Evolutionary conservation across 2,888 invertebrate species (phyloP).

Genomic region (Aphrophora alni): DNA sequence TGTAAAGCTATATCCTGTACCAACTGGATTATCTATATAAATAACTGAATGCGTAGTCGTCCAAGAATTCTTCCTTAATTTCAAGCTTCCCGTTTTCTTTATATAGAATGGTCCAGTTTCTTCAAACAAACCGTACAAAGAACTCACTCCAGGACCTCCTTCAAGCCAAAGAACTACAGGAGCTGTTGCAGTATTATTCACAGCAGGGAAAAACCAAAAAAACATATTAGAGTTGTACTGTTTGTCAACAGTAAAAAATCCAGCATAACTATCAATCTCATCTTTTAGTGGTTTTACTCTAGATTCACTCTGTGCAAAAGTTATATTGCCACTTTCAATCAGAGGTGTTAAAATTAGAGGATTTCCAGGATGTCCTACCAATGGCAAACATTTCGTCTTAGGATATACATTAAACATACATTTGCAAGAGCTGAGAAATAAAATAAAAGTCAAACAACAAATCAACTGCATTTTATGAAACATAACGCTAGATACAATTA

Average conservation of each 20-base stretch:
- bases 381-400: background rate
- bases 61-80: slow-evolving; percentile 79
- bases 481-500: too few relatives aligned
- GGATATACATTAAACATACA: slow-evolving; percentile 2
- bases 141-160: slow-evolving; percentile 84
- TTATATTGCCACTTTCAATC: slow-evolving; percentile 61
- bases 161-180: slow-evolving; percentile 83
- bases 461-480: background rate
- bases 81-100: slow-evolving; percentile 57
- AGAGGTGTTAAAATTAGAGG: slow-evolving; percentile 80
- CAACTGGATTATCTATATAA: slow-evolving; percentile 93
- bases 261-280: slow-evolving; percentile 64
- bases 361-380: slow-evolving; percentile 55
- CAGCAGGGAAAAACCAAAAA: slow-evolving; percentile 62
- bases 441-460: background rate
- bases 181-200: slow-evolving; percentile 58
- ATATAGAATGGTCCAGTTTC: slow-evolving; percentile 79
- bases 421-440: background rate
- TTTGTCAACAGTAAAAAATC: slow-evolving; percentile 68
- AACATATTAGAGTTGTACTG: slow-evolving; percentile 60
- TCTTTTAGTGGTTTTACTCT: slow-evolving; percentile 49
- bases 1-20: slow-evolving; percentile 92
- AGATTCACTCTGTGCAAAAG: slow-evolving; percentile 55
- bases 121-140: slow-evolving; percentile 79
- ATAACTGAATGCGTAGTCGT: slow-evolving; percentile 77